Conservation (phyloP, 2,113 vertebrate species). For the Tetraodon nigroviridis region DNA sequence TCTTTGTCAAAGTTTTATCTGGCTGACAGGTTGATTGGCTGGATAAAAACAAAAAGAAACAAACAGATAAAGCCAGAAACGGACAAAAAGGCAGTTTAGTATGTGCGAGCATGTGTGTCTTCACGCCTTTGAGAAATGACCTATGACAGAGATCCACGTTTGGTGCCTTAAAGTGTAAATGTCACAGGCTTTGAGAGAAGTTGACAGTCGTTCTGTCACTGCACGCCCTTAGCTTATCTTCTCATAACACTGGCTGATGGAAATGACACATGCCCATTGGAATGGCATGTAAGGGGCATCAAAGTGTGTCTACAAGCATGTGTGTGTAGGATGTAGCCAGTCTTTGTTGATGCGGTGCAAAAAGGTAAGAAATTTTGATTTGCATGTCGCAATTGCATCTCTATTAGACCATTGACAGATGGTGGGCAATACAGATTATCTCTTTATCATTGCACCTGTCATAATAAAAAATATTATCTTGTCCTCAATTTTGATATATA, state of each 20-base stretch:
- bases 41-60: conserved; percentile 23
- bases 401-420: no score
- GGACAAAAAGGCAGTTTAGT: background rate
- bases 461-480: no score
- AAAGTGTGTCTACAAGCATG: background rate
- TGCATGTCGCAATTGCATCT: no score
- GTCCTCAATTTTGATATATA: no score
- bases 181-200: conserved; percentile 58
- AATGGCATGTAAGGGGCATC: conserved; percentile 32
- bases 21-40: conserved; percentile 54
- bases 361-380: no score
- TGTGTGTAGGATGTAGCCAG: background rate
- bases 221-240: conserved; percentile 43
- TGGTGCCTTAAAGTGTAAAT: conserved; percentile 63
- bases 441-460: no score
- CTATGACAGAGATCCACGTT: conserved; percentile 47
- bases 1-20: conserved; percentile 46
- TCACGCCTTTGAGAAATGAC: conserved; percentile 61
- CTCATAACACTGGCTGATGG: conserved; percentile 49
- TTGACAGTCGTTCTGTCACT: conserved; percentile 59
- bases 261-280: conserved; percentile 54
- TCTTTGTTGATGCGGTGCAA: no score
- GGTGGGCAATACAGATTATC: no score
- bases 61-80: conserved; percentile 23
- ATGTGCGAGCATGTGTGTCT: background rate